Evolutionary conservation across 2,113 vertebrate species (phyloP), one percentile per base, ranked within the genome.

Genomic region (Strigops habroptila): DNA sequence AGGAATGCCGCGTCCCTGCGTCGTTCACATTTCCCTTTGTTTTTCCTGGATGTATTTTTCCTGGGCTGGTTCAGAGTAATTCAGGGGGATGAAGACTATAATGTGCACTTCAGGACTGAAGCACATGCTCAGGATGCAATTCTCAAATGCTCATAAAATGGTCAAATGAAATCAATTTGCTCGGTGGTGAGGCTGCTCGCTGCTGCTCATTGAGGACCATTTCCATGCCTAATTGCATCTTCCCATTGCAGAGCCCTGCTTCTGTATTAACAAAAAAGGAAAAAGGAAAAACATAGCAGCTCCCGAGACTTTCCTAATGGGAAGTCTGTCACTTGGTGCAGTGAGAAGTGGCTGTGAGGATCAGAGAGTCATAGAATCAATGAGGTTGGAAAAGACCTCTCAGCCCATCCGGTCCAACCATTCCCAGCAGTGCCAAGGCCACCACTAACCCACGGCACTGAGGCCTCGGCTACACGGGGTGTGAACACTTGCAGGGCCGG

Each of bases 161-260:
- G 78, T 93, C 90, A 73, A 75, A 90, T 70, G 41, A 88, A 93
- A 96, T 95, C 92, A 78, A 93, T 95, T 90, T 85, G 90, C 85
- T 17, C 9, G 3, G 0, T 8, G 14, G 92, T 19, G 19, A 22
- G 83, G 86, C 75, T 25, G 91, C 86, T 49, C 8, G 33, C 86
- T 84, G 80, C 91, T 7, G 91, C 90, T 94, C 67, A 16, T 23
- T 7, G 73, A 76, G 87, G 87, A 41, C 87, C 10, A 48, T 80
- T 14, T 14, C 85, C 44, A 57, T 70, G 82, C 94, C 87, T 90
- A 84, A 90, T 95, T 84, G 94, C 81, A 70, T 87, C 90, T 91
- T 81, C 55, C 95, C 85, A 78, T 82, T 70, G 41, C 46, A 7
- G 41, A 87, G 88, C 81, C 89, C 78, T 48, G 80, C 35, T 90